A percentile compares a stretch with the other conserved stretches of the same genome.
These are phyloP conservation scores for Pagrus major DNA, from an alignment of 2,113 vertebrate species.

Conservation along the genomic window DNA sequence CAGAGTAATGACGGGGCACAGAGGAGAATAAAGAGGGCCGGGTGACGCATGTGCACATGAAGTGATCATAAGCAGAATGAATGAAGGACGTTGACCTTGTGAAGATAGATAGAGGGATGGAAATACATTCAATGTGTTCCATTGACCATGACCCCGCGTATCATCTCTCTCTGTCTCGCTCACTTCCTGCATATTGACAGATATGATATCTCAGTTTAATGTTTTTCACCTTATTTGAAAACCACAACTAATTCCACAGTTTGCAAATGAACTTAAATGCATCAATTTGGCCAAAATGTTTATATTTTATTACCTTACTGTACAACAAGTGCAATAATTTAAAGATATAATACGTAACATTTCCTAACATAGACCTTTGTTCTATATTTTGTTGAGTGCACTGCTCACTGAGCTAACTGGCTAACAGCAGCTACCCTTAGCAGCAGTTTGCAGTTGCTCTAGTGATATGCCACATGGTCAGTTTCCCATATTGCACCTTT, in stretches of 20 bases:
- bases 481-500: too few relatives aligned
- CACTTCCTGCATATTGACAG: neutral
- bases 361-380: too few relatives aligned
- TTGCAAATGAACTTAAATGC: neutral
- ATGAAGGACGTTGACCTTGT: constrained; percentile 5
- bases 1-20: neutral
- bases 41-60: neutral
- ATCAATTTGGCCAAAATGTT: neutral
- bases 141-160: too few relatives aligned
- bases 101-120: neutral
- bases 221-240: neutral
- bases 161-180: too few relatives aligned
- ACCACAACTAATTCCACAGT: neutral
- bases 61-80: neutral
- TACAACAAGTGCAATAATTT: neutral
- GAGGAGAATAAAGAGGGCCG: neutral
- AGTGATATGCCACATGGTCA: too few relatives aligned
- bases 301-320: too few relatives aligned
- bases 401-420: too few relatives aligned
- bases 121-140: neutral
- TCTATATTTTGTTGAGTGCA: too few relatives aligned
- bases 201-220: neutral
- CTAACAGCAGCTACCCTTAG: too few relatives aligned
- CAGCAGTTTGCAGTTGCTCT: too few relatives aligned
- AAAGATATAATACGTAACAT: too few relatives aligned